Evolutionary conservation across 2,113 vertebrate genomes (phyloP), one percentile per base, ranked within the genome.

Genomic region (Oncorhynchus mykiss): DNA sequence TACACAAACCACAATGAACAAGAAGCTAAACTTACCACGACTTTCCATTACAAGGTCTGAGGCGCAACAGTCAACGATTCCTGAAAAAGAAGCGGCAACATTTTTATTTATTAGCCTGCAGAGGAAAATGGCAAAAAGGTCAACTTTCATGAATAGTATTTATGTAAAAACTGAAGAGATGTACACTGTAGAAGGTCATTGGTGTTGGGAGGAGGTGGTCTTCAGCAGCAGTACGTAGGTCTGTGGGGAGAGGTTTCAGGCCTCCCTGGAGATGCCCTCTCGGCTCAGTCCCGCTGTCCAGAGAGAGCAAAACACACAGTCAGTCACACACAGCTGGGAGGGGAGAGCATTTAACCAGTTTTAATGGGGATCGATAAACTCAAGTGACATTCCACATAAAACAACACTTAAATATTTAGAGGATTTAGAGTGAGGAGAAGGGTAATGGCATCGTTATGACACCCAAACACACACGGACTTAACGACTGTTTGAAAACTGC

Each of bases 1-100:
- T 80, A 66, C 29, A 85, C 74, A 84, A 51, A 75, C 78, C 84
- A 84, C 39, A 45, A 45, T 45, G 84, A 78, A 57, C 57, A 75
- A 57, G 72, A 45, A 78, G 71, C 8, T 29, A 65, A 83, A 92
- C 93, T 93, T 87, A 93, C 93, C 93, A 83, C 82, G 89, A 91
- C 92, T 92, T 92, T 94, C 93, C 93, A 94, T 94, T 87, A 94
- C 93, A 92, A 89, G 89, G 88, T 87, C 86, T 87, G 89, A 89
- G 85, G 89, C 87, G 72, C 82, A 88, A 70, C 88, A 78, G 81
- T 88, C 87, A 85, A 86, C 74, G 82, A 81, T 78, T 92, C 90
- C 93, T 94, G 87, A 79, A 90, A 88, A 71, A 70, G 39, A 45
- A 11, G 9, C 39, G 0, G 9, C 39, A 74, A 39, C 7, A 76